Conservation (phyloP, 2,113 vertebrate species). For the Poeciliopsis occidentalis region DNA sequence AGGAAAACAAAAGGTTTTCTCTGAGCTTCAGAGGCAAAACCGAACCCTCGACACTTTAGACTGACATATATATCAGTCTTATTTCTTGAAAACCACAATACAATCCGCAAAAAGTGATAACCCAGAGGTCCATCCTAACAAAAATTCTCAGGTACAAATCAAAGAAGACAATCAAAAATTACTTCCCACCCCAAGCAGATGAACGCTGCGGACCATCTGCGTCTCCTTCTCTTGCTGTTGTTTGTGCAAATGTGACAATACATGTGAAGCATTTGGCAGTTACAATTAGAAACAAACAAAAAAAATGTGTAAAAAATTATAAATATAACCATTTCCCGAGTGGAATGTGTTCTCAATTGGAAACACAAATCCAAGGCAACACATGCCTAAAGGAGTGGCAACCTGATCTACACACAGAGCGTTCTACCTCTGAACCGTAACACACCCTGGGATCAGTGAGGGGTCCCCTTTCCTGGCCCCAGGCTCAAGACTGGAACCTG, state of each 20-base stretch:
- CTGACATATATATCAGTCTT: neutral
- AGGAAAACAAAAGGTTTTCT: too few species aligned
- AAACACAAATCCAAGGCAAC: conserved; percentile 52
- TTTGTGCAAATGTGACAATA: neutral
- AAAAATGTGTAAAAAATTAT: neutral
- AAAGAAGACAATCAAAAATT: too few species aligned
- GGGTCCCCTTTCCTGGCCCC: conserved; percentile 25
- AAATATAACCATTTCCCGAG: conserved; percentile 18
- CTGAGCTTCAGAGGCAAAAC: conserved; percentile 19
- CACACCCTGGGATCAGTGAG: conserved; percentile 54
- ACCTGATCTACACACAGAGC: conserved; percentile 65
- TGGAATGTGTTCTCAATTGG: conserved; percentile 13
- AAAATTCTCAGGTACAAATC: too few species aligned
- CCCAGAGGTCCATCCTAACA: too few species aligned
- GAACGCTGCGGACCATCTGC: too few species aligned
- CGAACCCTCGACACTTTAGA: conserved; percentile 35
- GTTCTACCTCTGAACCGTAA: conserved; percentile 62
- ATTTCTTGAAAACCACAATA: neutral
- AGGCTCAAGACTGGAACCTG: conserved; percentile 22
- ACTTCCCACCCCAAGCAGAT: too few species aligned
- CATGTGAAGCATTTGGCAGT: neutral
- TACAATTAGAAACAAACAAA: conserved; percentile 5
- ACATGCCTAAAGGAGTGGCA: conserved; percentile 35
- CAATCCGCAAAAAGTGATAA: neutral
- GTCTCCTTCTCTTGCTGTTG: too few species aligned